Percentiles rank a stretch among this genome's conserved stretches.
Conservation (phyloP, 2,797 vertebrate species). For the Tragelaphus eurycerus region DNA sequence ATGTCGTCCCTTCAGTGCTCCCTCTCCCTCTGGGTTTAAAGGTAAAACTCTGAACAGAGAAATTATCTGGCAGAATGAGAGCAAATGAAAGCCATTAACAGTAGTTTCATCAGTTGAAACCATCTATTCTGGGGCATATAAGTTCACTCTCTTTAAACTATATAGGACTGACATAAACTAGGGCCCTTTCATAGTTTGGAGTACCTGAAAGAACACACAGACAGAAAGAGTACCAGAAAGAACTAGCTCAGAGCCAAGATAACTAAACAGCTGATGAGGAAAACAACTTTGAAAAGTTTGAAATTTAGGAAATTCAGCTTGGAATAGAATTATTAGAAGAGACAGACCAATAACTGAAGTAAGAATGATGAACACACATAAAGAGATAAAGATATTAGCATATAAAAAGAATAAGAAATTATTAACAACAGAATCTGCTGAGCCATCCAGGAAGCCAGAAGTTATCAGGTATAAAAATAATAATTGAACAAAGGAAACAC, state of each 20-base stretch:
- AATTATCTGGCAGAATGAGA: not conserved
- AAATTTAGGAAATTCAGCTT: not conserved
- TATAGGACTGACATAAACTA: not conserved
- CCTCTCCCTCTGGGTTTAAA: not conserved
- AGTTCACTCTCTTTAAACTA: not conserved
- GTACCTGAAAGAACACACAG: not conserved
- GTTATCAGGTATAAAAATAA: not conserved
- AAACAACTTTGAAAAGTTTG: not conserved
- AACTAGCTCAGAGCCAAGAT: not conserved
- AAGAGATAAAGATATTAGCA: not conserved
- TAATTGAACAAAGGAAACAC: not conserved
- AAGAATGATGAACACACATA: not conserved
- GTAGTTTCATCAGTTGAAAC: not conserved
- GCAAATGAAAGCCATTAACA: not conserved
- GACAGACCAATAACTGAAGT: not conserved
- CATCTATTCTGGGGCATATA: not conserved
- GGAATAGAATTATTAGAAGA: not conserved
- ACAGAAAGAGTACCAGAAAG: not conserved
- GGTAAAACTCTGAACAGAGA: not conserved
- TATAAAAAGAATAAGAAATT: not conserved
- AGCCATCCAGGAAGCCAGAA: not conserved
- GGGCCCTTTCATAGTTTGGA: not conserved
- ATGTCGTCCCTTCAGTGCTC: not conserved
- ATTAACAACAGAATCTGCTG: not conserved
- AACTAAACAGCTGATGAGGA: not conserved